Evolutionary conservation across 2,797 vertebrate genomes (phyloP), one percentile per base, ranked within the genome.

Genomic region (Gadopsis bispinosus): DNA sequence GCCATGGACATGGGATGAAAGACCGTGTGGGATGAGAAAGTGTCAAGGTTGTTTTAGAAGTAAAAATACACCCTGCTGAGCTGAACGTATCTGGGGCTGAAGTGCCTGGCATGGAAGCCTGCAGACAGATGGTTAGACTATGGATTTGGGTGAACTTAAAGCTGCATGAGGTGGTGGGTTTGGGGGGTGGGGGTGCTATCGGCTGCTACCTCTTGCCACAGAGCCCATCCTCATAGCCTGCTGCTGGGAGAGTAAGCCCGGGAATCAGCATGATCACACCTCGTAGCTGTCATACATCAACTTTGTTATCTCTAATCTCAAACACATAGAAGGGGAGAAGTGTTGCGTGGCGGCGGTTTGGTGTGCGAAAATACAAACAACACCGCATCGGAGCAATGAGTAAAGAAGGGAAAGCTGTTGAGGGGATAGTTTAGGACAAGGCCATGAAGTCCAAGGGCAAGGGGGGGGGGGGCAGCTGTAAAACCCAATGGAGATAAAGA

Each of bases 221-320:
- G 8, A 72, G 69, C 66, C 33, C 43, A 47, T 81, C 51, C 67
- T 74, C 66, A 60, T 41, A 62, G 62, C 84, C 91, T 88, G 87
- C 88, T 88, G 89, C 80, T 90, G 70, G 65, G 84, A 80, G 80
- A 88, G 72, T 33, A 71, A 83, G 85, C 74, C 77, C 69, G 83
- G 89, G 83, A 92, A 94, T 88, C 75, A 89, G 85, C 88, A 88
- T 75, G 87, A 92, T 91, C 86, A 75, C 92, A 92, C 84, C 84
- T 92, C 26, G 2, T 20, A 79, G 74, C 71, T 83, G 76, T 85
- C 79, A 74, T 77, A 80, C 51, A 75, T 79, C 71, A 47, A 75
- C 70, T 85, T 75, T 80, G 72, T 81, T 86, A 87, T 85, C 80
- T 90, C 82, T 39, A 74, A 84, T 91, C 85, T 85, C 47, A 48